Evolutionary conservation across 2,888 invertebrate species (phyloP), one percentile per base, ranked within the genome.

Genomic region (Morpho helenor): DNA sequence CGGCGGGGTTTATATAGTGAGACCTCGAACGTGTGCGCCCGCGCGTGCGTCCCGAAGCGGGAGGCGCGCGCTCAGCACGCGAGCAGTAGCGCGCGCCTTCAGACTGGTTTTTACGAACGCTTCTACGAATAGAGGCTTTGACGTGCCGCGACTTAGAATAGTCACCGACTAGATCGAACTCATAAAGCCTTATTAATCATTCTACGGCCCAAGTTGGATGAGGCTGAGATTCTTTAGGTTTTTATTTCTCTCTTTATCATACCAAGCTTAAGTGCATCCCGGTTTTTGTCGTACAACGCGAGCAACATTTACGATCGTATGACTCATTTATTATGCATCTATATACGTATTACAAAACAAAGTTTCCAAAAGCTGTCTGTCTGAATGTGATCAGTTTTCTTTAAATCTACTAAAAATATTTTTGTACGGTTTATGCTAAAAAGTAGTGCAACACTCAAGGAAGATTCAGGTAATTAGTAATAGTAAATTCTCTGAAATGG

Each of bases 51-150:
- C 62, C 68, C 68, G 69, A 76, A 76, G 72, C 74, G 70, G 68
- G 16, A 16, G 16, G 72, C 66, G 70, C 74, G 78, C 77, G 85
- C 83, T 67, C 74, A 74, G 82, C 85, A 83, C 87, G 84, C 87
- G 84, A 79, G 78, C 80, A 65, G 80, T 80, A 83, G 84, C 88
- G 84, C 84, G 87, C 86, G 87, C 84, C 78, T 72, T 72, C 71
- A 71, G 77, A 84, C 86, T 80, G 75, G 87, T 86, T 87, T 82
- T 80, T 82, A 82, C 77, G 67, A 74, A 79, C 77, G 79, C 77
- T 87, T 85, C 88, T 85, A 85, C 82, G 87, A 85, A 86, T 76
- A 80, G 78, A 76, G 72, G 76, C 87, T 88, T 89, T 89, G 87
- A 84, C 80, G 78, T 75, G 77, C 85, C 83, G 85, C 78, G 74